Base-by-base conservation (phyloP, 2,797 vertebrate species). In the Dendrocincla tyrannina region DNA sequence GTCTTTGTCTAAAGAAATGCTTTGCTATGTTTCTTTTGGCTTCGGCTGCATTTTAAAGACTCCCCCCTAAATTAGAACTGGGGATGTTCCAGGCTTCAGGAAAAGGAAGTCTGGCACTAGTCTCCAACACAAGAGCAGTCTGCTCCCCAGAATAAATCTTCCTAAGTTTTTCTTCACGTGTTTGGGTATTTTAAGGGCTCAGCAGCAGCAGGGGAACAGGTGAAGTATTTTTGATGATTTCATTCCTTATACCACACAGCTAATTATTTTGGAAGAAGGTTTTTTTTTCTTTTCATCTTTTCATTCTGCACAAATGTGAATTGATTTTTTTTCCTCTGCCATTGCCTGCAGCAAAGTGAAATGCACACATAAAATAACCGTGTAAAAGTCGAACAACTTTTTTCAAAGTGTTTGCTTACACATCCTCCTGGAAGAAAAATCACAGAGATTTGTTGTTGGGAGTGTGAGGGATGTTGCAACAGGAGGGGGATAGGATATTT, bases 261-360 rank as follows among this genome's bases (percentile, higher is more conserved):
- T 96, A 93, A 97, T 96, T 94, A 92, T 95, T 95, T 95, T 95
- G 88, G 53, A 91, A 80, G 30, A 12, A 0, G 6, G 16, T 52
- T 19, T n/a, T 79, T 52, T 78, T 78, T 55, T 23, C 30, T 53
- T 93, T 94, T 94, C 69, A 81, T 90, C 85, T 93, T 93, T 96
- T 89, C 58, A 86, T 93, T 91, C 74, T 0, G 0, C 76, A 93
- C 52, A 94, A 96, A 94, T 88, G 85, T 23, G 47, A 66, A 96
- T 93, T 93, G 69, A 91, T 88, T 85, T 95, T 95, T 90, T 93
- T 87, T 23, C 47, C 76, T 62, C 73, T 95, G n/a, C 59, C 55
- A 79, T 76, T 94, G 91, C 95, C 93, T 95, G 88, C 69, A 95
- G 95, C 91, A 88, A 95, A 96, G 75, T 80, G 89, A 93, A 97